Evolutionary conservation across 2,797 vertebrate genomes (phyloP), one percentile per base, ranked within the genome.

Genomic region (Paramormyrops hopkinsi): DNA sequence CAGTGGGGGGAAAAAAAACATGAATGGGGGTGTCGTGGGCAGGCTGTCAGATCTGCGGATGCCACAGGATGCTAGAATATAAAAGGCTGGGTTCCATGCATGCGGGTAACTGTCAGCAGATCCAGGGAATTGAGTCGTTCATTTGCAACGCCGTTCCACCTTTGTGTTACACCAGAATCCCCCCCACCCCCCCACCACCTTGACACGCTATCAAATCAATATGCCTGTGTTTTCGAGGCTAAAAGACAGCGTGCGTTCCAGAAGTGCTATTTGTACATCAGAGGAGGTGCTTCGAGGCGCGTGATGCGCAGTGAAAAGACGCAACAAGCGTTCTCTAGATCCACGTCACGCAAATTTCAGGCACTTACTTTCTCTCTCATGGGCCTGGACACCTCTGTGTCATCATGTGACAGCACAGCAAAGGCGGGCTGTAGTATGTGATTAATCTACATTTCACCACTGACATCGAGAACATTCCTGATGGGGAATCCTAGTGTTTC

Each of bases 11-110:
- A 48, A 69, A 2, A 44, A 73, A 76, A 65, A 69, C 46, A 8
- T 7, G 44, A 50, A 48, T 50, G 25, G 54, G 41, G 54, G 9
- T 46, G 17, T 46, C 19, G 83, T 65, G 44, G 44, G 79, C 54
- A 22, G n/a, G 54, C 14, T 89, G 83, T 86, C 46, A 14, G 46
- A 92, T 93, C 91, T 46, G 90, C 90, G 90, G 73, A 88, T 73
- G 62, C 54, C 90, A 56, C 48, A 29, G 62, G 62, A 69, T 51
- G 51, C 50, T 33, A 2, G 8, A 29, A 86, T 54, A 41, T 54
- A 41, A 90, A 89, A 14, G n/a, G 89, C 54, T 59, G 79, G 53
- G 88, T 91, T 82, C 87, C 19, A 12, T 19, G 53, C 29, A 69
- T 44, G 41, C 54, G 25, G 69, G 46, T 90, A 88, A 62, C 88